Base-by-base conservation (phyloP, 2,113 vertebrate genomes). In the Microtus montanus region DNA sequence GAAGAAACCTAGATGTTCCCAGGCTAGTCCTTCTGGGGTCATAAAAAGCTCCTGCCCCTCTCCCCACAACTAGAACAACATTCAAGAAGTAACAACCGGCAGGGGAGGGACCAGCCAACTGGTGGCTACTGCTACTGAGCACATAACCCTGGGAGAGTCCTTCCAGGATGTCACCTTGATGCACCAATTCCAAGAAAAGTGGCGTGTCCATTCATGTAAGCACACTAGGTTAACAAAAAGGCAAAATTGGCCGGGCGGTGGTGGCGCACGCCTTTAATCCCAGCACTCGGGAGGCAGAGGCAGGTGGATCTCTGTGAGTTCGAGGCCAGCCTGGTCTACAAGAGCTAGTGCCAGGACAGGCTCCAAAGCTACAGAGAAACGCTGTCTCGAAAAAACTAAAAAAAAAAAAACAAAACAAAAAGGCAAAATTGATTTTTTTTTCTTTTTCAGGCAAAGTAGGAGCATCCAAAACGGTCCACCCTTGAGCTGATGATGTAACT, bases 361-460 rank as follows among this genome's bases (percentile, higher is more conserved):
- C n/a, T n/a, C n/a, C n/a, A n/a, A n/a, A n/a, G n/a, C n/a, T n/a
- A n/a, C n/a, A n/a, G n/a, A n/a, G n/a, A n/a, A n/a, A n/a, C n/a
- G n/a, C n/a, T n/a, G n/a, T n/a, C n/a, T n/a, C n/a, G n/a, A n/a
- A n/a, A n/a, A n/a, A n/a, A n/a, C n/a, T n/a, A n/a, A n/a, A n/a
- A n/a, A n/a, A n/a, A n/a, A n/a, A n/a, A n/a, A n/a, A n/a, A n/a
- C n/a, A n/a, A n/a, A 63, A 87, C 41, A 52, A 4, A 30, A 64
- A 0, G 19, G 15, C 66, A 63, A 78, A 92, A 28, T 14, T 64
- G n/a, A n/a, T 35, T 30, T 14, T n/a, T n/a, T 20, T 71, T 78
- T 88, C 70, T 20, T 71, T 78, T 88, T 38, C 64, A 61, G 70
- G 70, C 75, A 49, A 71, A 93, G 91, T 71, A 38, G n/a, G 38